A percentile compares a stretch with the other conserved stretches of the same genome.
phyloP scores from a whole-genome alignment of 2,888 invertebrate genomes.

The Drosophila conformis region DNA sequence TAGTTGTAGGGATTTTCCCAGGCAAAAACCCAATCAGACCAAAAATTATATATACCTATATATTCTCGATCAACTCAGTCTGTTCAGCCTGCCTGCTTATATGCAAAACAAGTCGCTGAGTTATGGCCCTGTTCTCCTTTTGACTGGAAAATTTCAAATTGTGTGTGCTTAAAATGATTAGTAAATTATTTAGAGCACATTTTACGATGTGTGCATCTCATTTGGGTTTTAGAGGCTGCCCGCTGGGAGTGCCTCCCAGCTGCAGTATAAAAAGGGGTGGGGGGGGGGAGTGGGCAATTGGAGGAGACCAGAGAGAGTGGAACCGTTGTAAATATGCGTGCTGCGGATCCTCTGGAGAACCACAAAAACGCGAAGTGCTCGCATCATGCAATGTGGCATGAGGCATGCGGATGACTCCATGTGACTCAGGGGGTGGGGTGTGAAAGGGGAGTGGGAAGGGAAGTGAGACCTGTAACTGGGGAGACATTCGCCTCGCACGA shows the following conservation, averaged over 20 bases:
- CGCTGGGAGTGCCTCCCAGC: constrained; percentile 53
- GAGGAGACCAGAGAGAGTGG: background rate
- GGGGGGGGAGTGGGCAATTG: constrained; percentile 1
- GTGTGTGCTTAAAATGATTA: constrained; percentile 39
- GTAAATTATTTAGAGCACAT: constrained; percentile 62
- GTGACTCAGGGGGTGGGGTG: background rate
- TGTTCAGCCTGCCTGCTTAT: background rate
- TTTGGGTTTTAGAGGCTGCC: constrained; percentile 61
- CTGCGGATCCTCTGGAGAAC: constrained; percentile 72
- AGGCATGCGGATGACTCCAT: constrained; percentile 7
- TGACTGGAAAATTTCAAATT: constrained; percentile 28
- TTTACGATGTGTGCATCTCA: constrained; percentile 77
- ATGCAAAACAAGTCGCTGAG: background rate
- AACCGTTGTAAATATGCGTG: constrained; percentile 39
- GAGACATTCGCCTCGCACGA: constrained; percentile 37
- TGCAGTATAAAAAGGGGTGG: constrained; percentile 20
- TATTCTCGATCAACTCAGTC: background rate
- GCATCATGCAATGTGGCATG: constrained; percentile 48
- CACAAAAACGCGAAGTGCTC: constrained; percentile 70
- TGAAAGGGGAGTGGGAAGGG: too few species aligned
- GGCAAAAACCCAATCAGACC: too few species aligned
- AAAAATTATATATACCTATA: background rate
- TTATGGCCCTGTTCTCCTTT: background rate
- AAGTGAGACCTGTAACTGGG: constrained; percentile 4
- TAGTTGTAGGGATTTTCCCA: background rate